A percentile compares a stretch with the other conserved stretches of the same genome.
phyloP scores from a whole-genome alignment of 2,113 vertebrate genomes.

The Mustela lutreola region DNA sequence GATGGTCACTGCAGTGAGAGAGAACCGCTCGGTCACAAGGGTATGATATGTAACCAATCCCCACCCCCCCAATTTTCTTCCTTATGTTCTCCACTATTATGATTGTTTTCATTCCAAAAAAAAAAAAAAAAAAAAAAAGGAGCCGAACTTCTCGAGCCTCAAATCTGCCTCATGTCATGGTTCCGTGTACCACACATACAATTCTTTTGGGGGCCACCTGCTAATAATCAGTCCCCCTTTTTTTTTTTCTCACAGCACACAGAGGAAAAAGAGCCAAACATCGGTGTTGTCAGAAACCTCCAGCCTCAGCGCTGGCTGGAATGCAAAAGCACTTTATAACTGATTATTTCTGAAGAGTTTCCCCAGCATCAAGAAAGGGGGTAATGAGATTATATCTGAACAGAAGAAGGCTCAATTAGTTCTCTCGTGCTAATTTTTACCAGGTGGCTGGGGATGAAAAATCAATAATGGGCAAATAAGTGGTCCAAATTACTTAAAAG shows the following conservation, averaged over 20 bases:
- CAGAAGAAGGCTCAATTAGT: slow-evolving; percentile 81
- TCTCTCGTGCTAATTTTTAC: slow-evolving; percentile 78
- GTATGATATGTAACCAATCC: background rate
- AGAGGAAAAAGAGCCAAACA: background rate
- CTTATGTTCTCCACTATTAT: background rate
- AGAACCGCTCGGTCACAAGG: background rate
- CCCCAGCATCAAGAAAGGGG: slow-evolving; percentile 68
- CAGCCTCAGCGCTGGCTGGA: slow-evolving; percentile 1
- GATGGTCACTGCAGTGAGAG: background rate
- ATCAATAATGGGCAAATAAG: slow-evolving; percentile 54
- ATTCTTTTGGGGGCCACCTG: slow-evolving; percentile 2
- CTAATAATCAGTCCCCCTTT: slow-evolving; percentile 37
- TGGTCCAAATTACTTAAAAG: slow-evolving; percentile 52
- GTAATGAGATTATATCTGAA: slow-evolving; percentile 70
- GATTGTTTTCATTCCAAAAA: background rate
- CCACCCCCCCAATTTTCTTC: background rate
- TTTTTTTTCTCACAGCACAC: slow-evolving; percentile 9
- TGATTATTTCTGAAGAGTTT: slow-evolving; percentile 77
- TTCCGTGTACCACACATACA: background rate
- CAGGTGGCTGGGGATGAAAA: slow-evolving; percentile 75
- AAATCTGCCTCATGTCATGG: background rate
- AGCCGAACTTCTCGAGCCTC: slow-evolving; percentile 2
- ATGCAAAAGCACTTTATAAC: slow-evolving; percentile 57
- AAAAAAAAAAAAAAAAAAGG: background rate
- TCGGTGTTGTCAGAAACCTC: slow-evolving; percentile 47